Evolutionary conservation across 2,113 vertebrate genomes (phyloP).

Genomic region (Carlito syrichta): DNA sequence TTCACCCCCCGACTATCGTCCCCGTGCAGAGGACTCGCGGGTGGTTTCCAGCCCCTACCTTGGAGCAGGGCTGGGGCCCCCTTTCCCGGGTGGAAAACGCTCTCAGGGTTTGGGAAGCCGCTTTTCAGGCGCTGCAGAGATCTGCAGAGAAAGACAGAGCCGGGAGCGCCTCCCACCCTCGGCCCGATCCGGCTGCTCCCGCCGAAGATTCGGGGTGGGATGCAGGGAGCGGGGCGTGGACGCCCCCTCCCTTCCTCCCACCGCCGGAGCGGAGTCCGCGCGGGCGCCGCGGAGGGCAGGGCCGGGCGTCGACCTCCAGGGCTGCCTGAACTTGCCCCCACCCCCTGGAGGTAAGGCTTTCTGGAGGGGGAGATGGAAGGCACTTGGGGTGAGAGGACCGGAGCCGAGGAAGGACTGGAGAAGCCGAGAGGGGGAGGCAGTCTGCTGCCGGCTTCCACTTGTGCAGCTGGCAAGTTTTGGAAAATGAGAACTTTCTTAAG

Average conservation of each 20-base stretch:
- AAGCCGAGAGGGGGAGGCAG: not conserved
- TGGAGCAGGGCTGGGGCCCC: not conserved
- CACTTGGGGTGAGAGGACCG: not conserved
- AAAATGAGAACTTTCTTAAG: not conserved
- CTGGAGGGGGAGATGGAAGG: not conserved
- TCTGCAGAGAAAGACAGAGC: not conserved
- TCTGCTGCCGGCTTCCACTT: not conserved
- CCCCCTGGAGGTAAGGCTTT: not conserved
- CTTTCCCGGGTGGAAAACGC: not conserved
- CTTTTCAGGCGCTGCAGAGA: not conserved
- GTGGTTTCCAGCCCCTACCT: not conserved
- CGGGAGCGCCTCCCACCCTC: not conserved
- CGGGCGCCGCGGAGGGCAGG: not conserved
- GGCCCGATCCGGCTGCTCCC: not conserved
- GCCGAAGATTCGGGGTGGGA: not conserved
- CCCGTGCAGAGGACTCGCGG: not conserved
- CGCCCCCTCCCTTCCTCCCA: not conserved
- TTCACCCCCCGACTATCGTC: not conserved
- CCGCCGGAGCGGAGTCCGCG: not conserved
- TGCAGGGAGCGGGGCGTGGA: not conserved
- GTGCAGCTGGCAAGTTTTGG: conserved; percentile 7
- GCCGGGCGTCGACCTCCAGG: not conserved
- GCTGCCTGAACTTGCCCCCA: not conserved
- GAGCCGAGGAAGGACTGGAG: not conserved
- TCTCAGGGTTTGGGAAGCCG: not conserved